Conservation (phyloP, 2,797 vertebrate species). For the Neoniphon sammara region DNA sequence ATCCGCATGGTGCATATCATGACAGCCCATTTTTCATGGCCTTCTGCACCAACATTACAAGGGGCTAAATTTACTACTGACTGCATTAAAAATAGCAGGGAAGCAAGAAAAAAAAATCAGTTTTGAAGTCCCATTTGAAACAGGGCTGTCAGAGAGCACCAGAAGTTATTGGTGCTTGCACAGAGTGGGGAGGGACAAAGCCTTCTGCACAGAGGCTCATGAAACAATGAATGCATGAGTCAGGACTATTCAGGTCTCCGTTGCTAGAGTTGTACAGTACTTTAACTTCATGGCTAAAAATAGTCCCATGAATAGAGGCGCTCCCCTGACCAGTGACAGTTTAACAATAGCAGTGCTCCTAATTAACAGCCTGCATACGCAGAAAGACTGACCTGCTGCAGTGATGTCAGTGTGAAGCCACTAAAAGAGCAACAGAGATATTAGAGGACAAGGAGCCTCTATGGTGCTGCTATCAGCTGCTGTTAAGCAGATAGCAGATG, state of each 20-base stretch:
- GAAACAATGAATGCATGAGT: slow-evolving; percentile 75
- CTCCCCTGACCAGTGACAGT: slow-evolving; percentile 47
- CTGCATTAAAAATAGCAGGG: slow-evolving; percentile 71
- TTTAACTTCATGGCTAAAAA: slow-evolving; percentile 76
- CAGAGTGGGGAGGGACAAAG: slow-evolving; percentile 71
- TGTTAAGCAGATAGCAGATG: not conserved
- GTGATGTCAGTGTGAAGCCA: slow-evolving; percentile 19
- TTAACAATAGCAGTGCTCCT: slow-evolving; percentile 61
- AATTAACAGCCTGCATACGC: slow-evolving; percentile 46
- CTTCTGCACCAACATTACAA: slow-evolving; percentile 42
- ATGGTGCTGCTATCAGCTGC: slow-evolving; percentile 19
- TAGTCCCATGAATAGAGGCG: slow-evolving; percentile 69
- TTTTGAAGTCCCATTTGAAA: slow-evolving; percentile 39
- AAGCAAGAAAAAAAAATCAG: slow-evolving; percentile 29
- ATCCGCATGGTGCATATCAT: slow-evolving; percentile 28
- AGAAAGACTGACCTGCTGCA: slow-evolving; percentile 38
- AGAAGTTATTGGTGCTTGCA: slow-evolving; percentile 65
- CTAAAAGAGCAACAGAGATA: slow-evolving; percentile 4
- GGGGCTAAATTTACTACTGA: slow-evolving; percentile 66
- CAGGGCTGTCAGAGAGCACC: slow-evolving; percentile 61
- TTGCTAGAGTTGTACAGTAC: slow-evolving; percentile 69
- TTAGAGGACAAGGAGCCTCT: slow-evolving; percentile 12
- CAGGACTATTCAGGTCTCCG: slow-evolving; percentile 74
- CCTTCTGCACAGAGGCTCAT: slow-evolving; percentile 53
- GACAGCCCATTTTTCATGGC: slow-evolving; percentile 41